Conservation (phyloP, 2,888 invertebrate genomes). For the Mesoligia furuncula region DNA sequence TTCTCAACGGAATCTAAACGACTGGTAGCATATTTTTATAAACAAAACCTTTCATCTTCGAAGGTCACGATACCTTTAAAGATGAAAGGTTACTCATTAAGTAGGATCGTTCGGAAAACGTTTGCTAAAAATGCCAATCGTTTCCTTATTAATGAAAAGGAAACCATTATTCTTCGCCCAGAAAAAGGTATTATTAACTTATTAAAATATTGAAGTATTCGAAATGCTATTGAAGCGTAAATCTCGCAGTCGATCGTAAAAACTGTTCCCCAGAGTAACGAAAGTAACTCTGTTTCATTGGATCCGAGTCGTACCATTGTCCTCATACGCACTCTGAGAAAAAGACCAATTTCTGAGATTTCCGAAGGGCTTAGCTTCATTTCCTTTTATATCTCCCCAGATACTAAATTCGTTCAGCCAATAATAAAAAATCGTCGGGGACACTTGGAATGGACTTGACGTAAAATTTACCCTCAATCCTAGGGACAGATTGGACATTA, state of each 20-base stretch:
- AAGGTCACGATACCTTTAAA: constrained; percentile 40
- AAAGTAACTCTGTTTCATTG: constrained; percentile 86
- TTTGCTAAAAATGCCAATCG: constrained; percentile 62
- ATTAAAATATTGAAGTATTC: constrained; percentile 85
- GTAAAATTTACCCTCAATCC: constrained; percentile 84
- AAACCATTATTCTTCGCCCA: constrained; percentile 72
- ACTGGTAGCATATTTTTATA: constrained; percentile 46
- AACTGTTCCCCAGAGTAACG: constrained; percentile 84
- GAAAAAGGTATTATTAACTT: constrained; percentile 76
- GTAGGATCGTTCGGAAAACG: constrained; percentile 51
- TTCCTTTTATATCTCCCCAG: constrained; percentile 90
- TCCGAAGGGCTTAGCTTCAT: constrained; percentile 90
- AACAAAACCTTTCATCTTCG: constrained; percentile 57
- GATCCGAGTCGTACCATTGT: constrained; percentile 84
- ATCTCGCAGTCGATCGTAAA: constrained; percentile 86
- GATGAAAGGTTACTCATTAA: constrained; percentile 15
- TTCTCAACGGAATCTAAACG: constrained; percentile 45
- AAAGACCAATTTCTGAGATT: constrained; percentile 90
- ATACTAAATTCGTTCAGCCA: constrained; percentile 90
- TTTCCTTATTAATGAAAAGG: constrained; percentile 72
- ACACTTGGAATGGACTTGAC: constrained; percentile 85
- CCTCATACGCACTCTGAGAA: constrained; percentile 87
- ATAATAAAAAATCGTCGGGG: constrained; percentile 89
- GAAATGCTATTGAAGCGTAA: constrained; percentile 82
- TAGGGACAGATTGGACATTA: constrained; percentile 81